Conservation (phyloP, 2,888 invertebrate genomes). For the Cryptocephalus primarius region DNA sequence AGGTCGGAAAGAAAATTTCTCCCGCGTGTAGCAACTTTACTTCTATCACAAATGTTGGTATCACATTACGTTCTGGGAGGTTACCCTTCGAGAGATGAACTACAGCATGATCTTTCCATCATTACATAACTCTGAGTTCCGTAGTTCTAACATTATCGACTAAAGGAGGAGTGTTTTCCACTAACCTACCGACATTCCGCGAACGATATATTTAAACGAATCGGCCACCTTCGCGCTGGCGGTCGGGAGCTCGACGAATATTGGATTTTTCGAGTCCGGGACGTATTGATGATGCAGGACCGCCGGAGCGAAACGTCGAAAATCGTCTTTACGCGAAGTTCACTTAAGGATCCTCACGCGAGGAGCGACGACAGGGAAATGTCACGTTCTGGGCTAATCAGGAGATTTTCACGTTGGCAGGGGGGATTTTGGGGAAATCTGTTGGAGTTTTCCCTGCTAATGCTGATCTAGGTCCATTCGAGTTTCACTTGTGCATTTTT, state of each 20-base stretch:
- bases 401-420: no score
- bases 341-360: background rate
- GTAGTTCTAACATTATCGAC: slow-evolving; percentile 24
- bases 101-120: slow-evolving; percentile 8
- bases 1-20: background rate
- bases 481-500: no score
- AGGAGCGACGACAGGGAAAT: no score
- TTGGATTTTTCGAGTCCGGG: background rate
- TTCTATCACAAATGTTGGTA: slow-evolving; percentile 12
- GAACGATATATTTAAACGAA: slow-evolving; percentile 16
- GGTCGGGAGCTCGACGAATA: background rate
- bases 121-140: slow-evolving; percentile 14
- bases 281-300: background rate
- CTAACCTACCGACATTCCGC: slow-evolving; percentile 14
- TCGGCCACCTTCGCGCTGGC: slow-evolving; percentile 12
- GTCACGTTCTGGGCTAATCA: no score
- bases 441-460: no score
- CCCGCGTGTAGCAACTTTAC: slow-evolving; percentile 13
- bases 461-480: no score
- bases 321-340: background rate
- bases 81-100: background rate
- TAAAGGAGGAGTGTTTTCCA: slow-evolving; percentile 16
- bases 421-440: no score
- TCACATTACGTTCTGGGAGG: slow-evolving; percentile 2
- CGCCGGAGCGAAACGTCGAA: background rate